These are phyloP conservation scores for Fistularia commersonii DNA, from an alignment of 2,797 vertebrate species.

Conservation along the genomic window DNA sequence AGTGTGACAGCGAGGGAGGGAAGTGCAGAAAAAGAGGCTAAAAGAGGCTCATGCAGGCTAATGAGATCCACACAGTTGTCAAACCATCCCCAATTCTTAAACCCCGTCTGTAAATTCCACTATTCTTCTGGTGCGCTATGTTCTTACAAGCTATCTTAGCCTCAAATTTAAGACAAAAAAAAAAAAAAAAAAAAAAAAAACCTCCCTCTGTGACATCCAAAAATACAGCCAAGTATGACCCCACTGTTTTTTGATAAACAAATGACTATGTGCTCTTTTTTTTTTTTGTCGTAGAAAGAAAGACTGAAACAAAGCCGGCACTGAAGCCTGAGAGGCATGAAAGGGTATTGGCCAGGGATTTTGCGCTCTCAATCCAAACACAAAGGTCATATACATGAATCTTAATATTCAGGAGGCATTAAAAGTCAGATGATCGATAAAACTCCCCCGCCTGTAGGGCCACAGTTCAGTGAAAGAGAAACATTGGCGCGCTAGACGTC, in stretches of 20 bases:
- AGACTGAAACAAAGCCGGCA: conserved; percentile 25
- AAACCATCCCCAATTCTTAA: conserved; percentile 10
- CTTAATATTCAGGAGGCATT: conserved; percentile 66
- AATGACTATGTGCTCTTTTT: too few relatives aligned
- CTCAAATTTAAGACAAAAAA: conserved; percentile 11
- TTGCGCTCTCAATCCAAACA: conserved; percentile 41
- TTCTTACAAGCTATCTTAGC: neutral
- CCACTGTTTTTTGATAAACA: too few relatives aligned
- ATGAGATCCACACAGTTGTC: conserved; percentile 22
- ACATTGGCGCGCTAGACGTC: conserved; percentile 37
- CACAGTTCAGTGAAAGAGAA: conserved; percentile 53
- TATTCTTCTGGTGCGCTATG: neutral
- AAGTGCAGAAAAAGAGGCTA: conserved; percentile 25
- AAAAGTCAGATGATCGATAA: conserved; percentile 66
- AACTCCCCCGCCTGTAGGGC: conserved; percentile 25
- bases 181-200: conserved; percentile 22
- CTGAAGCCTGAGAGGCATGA: conserved; percentile 11
- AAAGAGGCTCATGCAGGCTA: conserved; percentile 20
- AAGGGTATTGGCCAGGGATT: conserved; percentile 31
- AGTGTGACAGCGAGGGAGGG: conserved; percentile 34
- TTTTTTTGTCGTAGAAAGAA: too few relatives aligned
- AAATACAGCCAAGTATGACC: too few relatives aligned
- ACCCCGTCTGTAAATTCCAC: neutral
- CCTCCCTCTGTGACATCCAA: too few relatives aligned
- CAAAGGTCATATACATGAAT: conserved; percentile 65